Base-by-base conservation (phyloP, 2,797 vertebrate species). In the Diceros bicornis region DNA sequence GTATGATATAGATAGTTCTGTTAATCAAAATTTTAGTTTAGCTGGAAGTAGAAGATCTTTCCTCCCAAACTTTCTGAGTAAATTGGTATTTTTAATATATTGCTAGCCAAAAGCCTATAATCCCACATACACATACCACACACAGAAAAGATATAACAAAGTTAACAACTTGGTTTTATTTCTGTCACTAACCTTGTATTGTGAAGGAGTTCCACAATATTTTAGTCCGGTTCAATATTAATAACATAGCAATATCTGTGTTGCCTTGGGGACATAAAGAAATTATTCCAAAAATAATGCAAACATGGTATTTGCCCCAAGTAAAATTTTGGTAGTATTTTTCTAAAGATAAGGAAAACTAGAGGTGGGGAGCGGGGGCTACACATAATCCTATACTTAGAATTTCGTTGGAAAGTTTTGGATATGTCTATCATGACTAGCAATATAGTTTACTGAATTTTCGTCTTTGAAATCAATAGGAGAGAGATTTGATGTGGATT, bases 121-220 rank as follows among this genome's bases (percentile, higher is more conserved):
- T 82, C 25, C 29, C 52, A 91, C 14, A 20, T 72, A n/a, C 32
- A 64, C 6, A 29, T 66, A 57, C 14, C 34, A 37, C 57, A 91
- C 4, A 50, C 32, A 85, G 18, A 96, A 89, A 92, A 89, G 7
- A 20, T 94, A n/a, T 9, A 90, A 85, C 8, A 91, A 55, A 93
- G 13, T 78, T 91, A 77, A 59, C 62, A 96, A 84, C 23, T 96
- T 88, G 78, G 23, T 84, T 96, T 96, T 78, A 90, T 87, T 95
- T 97, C 32, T 96, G 16, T 96, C 32, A 83, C 2, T 11, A 95
- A 64, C 34, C 29, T 89, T 91, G 9, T 74, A 32, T 92, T 75
- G 47, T 71, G 32, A 91, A 91, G 55, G 32, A 18, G 14, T 84
- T 55, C 41, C 44, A 77, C 27, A 41, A 3, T 83, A 85, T 93